Conservation (phyloP, 2,888 invertebrate species). For the Flexamia atlantica region DNA sequence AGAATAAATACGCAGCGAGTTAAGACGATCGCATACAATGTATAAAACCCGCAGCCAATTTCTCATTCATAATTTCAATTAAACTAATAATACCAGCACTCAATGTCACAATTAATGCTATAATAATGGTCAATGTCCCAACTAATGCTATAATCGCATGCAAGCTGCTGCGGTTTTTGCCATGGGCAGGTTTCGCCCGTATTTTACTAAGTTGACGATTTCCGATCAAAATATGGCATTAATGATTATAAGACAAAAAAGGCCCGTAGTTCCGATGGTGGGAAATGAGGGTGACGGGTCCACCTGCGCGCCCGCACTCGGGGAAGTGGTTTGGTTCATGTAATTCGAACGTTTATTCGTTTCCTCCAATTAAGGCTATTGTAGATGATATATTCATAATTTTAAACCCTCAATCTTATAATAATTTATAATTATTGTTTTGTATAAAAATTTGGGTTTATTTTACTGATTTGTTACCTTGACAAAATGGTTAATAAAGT, state of each 20-base stretch:
- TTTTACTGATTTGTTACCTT: too few relatives aligned
- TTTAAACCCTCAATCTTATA: background rate
- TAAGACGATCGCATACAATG: too few relatives aligned
- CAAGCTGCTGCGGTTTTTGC: background rate
- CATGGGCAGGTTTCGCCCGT: background rate
- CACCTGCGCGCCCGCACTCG: background rate
- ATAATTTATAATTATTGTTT: too few relatives aligned
- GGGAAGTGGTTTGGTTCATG: background rate
- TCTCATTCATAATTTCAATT: too few relatives aligned
- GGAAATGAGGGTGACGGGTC: background rate
- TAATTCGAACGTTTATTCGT: background rate
- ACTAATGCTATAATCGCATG: background rate
- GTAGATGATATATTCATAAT: background rate
- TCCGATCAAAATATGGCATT: background rate
- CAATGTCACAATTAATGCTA: background rate
- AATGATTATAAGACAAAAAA: background rate
- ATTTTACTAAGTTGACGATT: background rate
- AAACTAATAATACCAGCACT: conserved; percentile 1
- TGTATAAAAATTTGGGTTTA: too few relatives aligned
- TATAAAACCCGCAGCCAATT: too few relatives aligned
- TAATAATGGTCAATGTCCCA: background rate
- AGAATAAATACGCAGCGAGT: too few relatives aligned
- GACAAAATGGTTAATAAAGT: too few relatives aligned
- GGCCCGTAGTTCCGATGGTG: conserved; percentile 11
- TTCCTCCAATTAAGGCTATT: background rate